Conservation (phyloP, 2,888 invertebrate genomes). For the Lordiphosa andalusiaca region DNA sequence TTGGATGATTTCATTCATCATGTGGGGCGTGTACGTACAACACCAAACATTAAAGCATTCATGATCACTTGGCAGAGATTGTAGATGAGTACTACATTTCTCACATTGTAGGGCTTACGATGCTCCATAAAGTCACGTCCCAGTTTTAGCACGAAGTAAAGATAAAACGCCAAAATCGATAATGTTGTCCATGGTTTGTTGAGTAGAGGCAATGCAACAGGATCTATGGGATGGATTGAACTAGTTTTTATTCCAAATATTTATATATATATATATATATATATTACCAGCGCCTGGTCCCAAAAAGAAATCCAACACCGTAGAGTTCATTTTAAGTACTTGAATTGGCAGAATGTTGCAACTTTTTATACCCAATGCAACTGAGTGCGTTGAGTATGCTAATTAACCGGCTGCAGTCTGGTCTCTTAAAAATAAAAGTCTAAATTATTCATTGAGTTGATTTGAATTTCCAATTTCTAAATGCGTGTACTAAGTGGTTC, state of each 20-base stretch:
- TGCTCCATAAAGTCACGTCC: conserved; percentile 31
- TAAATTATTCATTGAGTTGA: no score
- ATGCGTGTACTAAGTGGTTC: no score
- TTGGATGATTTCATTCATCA: no score
- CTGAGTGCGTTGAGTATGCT: no score
- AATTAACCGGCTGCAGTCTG: no score
- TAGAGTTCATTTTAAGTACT: conserved; percentile 3
- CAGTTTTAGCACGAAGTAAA: conserved; percentile 34
- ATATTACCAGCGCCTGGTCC: neutral
- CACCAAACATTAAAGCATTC: conserved; percentile 27
- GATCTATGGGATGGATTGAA: conserved; percentile 16
- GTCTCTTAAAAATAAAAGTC: no score
- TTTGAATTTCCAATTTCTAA: no score
- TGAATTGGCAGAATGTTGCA: no score
- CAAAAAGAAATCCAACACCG: neutral
- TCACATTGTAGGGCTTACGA: conserved; percentile 32
- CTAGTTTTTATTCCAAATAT: no score
- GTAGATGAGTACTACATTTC: conserved; percentile 23
- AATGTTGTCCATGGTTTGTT: conserved; percentile 25
- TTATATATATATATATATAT: no score
- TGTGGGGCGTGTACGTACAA: conserved; percentile 12
- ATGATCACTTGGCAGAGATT: conserved; percentile 37
- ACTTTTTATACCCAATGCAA: no score
- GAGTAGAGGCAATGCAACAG: conserved; percentile 18
- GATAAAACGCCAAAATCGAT: conserved; percentile 15